Base-by-base conservation (phyloP, 2,797 vertebrate species). In the Cyprinella venusta region DNA sequence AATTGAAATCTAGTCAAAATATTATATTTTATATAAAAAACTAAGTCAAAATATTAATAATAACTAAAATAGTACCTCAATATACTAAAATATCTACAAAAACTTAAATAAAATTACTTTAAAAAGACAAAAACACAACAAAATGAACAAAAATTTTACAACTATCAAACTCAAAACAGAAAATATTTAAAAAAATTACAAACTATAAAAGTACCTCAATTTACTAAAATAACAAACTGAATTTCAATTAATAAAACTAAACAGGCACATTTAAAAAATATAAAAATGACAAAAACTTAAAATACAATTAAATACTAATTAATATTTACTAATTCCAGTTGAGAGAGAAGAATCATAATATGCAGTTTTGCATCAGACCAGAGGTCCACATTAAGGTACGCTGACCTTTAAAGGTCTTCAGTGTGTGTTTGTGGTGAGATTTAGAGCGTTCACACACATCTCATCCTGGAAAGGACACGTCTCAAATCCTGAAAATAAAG, bases 401-500 rank as follows among this genome's bases (percentile, higher is more conserved):
- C 45, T 81, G 52, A 72, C 33, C 75, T 79, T 59, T 75, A 71
- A 78, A 76, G 72, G 36, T 67, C 45, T 45, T 77, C 52, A 5
- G 68, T 15, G 6, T 75, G 78, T 82, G 18, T 86, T 52, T 82
- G 76, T 2, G 30, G 12, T 10, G 16, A 33, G 71, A 71, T 76
- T 84, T 83, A 74, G 48, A 61, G 81, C 50, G 26, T 87, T 40
- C 78, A 76, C 48, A 63, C 84, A 63, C 84, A 65, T 48, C 71
- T 85, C 84, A 84, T 83, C 70, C 69, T 67, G 72, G 80, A 84
- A 54, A 86, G 84, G 83, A 77, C 80, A 85, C 56, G 24, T 56
- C 80, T 79, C 83, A 79, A 56, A 85, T 48, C 71, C 75, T 81
- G 79, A 65, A 86, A 85, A 77, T 75, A 78, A 76, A 69, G 65